Percentiles rank a stretch among this genome's conserved stretches.
Evolutionary conservation across 2,888 invertebrate species (phyloP).

Genomic region (Craniophora ligustri): DNA sequence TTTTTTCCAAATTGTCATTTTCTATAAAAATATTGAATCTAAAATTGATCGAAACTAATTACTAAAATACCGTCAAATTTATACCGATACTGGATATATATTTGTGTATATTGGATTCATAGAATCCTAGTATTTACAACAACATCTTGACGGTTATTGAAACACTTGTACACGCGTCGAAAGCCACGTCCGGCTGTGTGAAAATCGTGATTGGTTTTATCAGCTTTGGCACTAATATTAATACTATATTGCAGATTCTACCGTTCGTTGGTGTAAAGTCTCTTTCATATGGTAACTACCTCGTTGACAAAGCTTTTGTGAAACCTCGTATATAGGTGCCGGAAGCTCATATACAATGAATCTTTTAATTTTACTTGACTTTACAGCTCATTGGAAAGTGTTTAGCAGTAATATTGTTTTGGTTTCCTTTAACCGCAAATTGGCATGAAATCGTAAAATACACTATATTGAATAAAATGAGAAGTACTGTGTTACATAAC

Average conservation of each 20-base stretch:
- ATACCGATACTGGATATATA: too few species aligned
- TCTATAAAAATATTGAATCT: too few species aligned
- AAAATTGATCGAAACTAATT: too few species aligned
- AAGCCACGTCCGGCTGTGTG: conserved; percentile 27
- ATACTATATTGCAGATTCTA: conserved; percentile 33
- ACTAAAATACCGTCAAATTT: too few species aligned
- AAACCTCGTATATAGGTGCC: conserved; percentile 1
- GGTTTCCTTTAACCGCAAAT: conserved; percentile 21
- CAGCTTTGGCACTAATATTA: conserved; percentile 39
- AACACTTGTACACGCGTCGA: conserved; percentile 6
- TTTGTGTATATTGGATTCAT: too few species aligned
- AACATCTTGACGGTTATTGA: conserved; percentile 8
- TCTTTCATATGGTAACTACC: conserved; percentile 43
- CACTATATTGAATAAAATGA: not conserved
- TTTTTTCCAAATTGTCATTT: too few species aligned
- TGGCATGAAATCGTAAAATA: conserved; percentile 18
- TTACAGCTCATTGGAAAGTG: conserved; percentile 9
- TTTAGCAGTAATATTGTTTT: conserved; percentile 8
- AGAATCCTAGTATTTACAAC: conserved; percentile 7
- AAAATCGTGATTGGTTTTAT: conserved; percentile 41
- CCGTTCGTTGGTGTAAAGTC: conserved; percentile 11
- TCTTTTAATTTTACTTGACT: conserved; percentile 31
- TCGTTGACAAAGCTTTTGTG: conserved; percentile 18
- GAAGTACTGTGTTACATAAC: conserved; percentile 14
- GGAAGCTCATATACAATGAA: conserved; percentile 38